Percentiles rank a stretch among this genome's conserved stretches.
Conservation (phyloP, 2,888 invertebrate species). For the Rhorus exstirpatorius region DNA sequence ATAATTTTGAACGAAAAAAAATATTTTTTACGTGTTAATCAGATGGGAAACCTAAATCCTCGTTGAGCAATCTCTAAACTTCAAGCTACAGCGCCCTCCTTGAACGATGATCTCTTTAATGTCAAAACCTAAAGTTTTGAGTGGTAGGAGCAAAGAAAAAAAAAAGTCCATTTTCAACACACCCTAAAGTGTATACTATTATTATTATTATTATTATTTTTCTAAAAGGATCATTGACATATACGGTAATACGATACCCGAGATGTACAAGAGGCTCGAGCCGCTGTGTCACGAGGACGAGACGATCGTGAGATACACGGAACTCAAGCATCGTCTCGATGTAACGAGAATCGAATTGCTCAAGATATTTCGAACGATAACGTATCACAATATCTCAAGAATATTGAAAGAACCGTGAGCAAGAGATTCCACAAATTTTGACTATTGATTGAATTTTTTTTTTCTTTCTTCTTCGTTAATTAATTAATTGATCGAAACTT, state of each 20-base stretch:
- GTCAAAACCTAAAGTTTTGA: too few species aligned
- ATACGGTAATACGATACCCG: constrained; percentile 92
- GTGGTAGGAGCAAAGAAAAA: too few species aligned
- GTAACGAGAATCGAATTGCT: constrained; percentile 87
- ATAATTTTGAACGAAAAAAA: too few species aligned
- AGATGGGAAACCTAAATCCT: too few species aligned
- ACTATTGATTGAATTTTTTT: background rate
- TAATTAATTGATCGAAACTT: background rate
- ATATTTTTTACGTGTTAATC: too few species aligned
- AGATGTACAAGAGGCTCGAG: constrained; percentile 89
- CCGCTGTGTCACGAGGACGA: constrained; percentile 85
- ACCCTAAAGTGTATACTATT: too few species aligned
- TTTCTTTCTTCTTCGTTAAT: background rate
- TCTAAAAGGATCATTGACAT: constrained; percentile 90
- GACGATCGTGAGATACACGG: constrained; percentile 83
- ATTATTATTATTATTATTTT: too few species aligned
- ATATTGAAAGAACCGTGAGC: constrained; percentile 84
- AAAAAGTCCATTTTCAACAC: too few species aligned
- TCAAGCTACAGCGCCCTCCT: too few species aligned
- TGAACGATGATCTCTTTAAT: too few species aligned
- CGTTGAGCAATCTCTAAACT: too few species aligned
- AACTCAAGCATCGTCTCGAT: constrained; percentile 87
- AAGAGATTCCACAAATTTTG: background rate
- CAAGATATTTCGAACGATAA: constrained; percentile 85
- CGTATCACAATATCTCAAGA: constrained; percentile 83